Evolutionary conservation across 2,888 invertebrate genomes (phyloP), one percentile per base, ranked within the genome.

Genomic region (Platycheirus rosarum): DNA sequence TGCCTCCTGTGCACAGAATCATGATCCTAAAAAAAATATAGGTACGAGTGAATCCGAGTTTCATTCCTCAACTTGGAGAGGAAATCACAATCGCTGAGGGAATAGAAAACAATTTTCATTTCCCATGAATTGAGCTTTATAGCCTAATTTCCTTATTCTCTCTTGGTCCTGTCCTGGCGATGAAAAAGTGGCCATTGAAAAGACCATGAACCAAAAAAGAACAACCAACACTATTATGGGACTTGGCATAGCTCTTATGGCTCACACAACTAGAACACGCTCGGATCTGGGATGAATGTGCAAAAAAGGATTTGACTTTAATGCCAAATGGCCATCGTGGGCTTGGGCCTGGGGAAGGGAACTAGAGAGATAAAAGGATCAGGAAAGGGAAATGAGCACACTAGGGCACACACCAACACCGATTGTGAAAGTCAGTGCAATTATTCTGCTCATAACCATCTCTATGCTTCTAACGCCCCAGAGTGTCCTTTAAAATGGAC

Each of bases 101-200:
- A 80, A 80, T 80, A 80, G 80, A 80, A 80, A 80, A 80, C 80
- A 80, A 80, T 76, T 80, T 80, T 76, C 75, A 70, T 80, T 76
- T 79, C 63, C 76, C 70, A 51, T 76, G 80, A 70, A 80, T 80
- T 80, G 80, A 80, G 80, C 76, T 65, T 70, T 80, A 66, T 76
- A 70, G 76, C 76, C 70, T 76, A 80, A 76, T 80, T 70, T 80
- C 65, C 60, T 62, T 23, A 63, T 32, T 44, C 20, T 9, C 49
- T 16, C 57, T 2, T 44, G 16, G 11, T 40, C 35, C n/a, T n/a
- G n/a, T n/a, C n/a, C 1, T 23, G 48, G 46, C n/a, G 1, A n/a
- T n/a, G n/a, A n/a, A n/a, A n/a, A n/a, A n/a, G n/a, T n/a, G n/a
- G n/a, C n/a, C n/a, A n/a, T n/a, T 2, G 23, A 23, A 44, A 26